Percentiles rank a stretch among this genome's conserved stretches.
phyloP scores from a whole-genome alignment of 2,797 vertebrate genomes.

The Enoplosus armatus region DNA sequence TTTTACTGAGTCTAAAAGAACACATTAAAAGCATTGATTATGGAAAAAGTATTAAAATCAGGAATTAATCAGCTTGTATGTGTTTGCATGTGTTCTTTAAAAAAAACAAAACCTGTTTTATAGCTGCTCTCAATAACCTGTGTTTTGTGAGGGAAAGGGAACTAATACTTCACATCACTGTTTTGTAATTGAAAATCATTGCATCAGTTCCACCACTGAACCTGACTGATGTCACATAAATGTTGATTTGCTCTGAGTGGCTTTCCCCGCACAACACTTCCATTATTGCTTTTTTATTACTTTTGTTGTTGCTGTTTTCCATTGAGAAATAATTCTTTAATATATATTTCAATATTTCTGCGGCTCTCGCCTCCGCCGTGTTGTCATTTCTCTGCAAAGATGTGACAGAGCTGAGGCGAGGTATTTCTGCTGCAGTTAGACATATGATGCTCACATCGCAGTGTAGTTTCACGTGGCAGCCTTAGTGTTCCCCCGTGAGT shows the following conservation, averaged over 20 bases:
- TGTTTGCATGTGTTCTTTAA: slow-evolving; percentile 2
- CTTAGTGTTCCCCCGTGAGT: slow-evolving; percentile 75
- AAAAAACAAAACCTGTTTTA: slow-evolving; percentile 21
- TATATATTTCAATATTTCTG: slow-evolving; percentile 83
- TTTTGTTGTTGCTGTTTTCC: slow-evolving; percentile 82
- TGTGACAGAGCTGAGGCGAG: slow-evolving; percentile 51
- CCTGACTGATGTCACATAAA: slow-evolving; percentile 81
- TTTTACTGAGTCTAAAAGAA: not conserved
- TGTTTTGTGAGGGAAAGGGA: slow-evolving; percentile 51
- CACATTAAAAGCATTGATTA: not conserved
- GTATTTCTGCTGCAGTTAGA: slow-evolving; percentile 68
- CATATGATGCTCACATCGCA: slow-evolving; percentile 55
- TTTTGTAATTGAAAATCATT: slow-evolving; percentile 80
- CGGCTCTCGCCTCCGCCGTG: slow-evolving; percentile 45
- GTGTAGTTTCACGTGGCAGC: slow-evolving; percentile 70
- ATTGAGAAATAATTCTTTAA: slow-evolving; percentile 84
- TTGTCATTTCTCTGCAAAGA: slow-evolving; percentile 58
- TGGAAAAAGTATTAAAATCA: slow-evolving; percentile 7
- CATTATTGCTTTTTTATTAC: slow-evolving; percentile 85
- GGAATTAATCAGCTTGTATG: not conserved
- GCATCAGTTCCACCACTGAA: slow-evolving; percentile 73
- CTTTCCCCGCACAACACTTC: slow-evolving; percentile 75
- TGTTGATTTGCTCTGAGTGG: slow-evolving; percentile 82
- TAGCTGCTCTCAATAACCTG: slow-evolving; percentile 28
- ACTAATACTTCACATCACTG: slow-evolving; percentile 67